Evolutionary conservation across 2,888 invertebrate genomes (phyloP).

Genomic region (Tribolium freemani): DNA sequence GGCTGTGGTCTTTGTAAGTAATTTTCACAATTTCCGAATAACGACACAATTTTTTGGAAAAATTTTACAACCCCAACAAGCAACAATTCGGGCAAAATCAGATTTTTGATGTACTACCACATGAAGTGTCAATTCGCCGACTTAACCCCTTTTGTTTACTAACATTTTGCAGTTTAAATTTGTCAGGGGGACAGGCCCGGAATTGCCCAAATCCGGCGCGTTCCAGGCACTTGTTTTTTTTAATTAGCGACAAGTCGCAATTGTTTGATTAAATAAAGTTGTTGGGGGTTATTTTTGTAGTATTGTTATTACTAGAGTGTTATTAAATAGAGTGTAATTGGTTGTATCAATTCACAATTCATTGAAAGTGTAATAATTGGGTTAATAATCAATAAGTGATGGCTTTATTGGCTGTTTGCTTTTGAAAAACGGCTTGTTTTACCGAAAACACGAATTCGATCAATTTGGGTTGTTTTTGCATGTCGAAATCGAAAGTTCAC

Average conservation of each 20-base stretch:
- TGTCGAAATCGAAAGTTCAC: constrained; percentile 30
- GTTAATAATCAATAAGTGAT: constrained; percentile 38
- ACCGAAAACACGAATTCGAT: constrained; percentile 20
- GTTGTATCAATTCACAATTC: constrained; percentile 37
- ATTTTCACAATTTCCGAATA: constrained; percentile 10
- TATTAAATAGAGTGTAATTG: constrained; percentile 44
- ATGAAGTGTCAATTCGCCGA: constrained; percentile 20
- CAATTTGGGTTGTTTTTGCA: constrained; percentile 24
- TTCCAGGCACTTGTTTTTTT: constrained; percentile 2
- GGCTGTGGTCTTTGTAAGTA: constrained; percentile 68
- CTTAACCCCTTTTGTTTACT: constrained; percentile 43
- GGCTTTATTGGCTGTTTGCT: constrained; percentile 24
- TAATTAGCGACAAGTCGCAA: constrained; percentile 4
- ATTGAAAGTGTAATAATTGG: constrained; percentile 34
- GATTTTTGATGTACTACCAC: background rate
- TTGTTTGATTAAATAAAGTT: constrained; percentile 38
- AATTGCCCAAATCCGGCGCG: background rate
- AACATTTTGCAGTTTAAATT: constrained; percentile 18
- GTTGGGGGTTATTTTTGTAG: constrained; percentile 9
- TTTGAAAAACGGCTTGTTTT: constrained; percentile 22
- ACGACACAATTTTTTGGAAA: background rate
- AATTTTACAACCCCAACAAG: too few species aligned
- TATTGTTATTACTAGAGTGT: constrained; percentile 32
- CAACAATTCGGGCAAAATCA: too few species aligned
- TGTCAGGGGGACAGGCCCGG: background rate